phyloP scores from a whole-genome alignment of 2,888 invertebrate genomes.

The Panopea generosa region DNA sequence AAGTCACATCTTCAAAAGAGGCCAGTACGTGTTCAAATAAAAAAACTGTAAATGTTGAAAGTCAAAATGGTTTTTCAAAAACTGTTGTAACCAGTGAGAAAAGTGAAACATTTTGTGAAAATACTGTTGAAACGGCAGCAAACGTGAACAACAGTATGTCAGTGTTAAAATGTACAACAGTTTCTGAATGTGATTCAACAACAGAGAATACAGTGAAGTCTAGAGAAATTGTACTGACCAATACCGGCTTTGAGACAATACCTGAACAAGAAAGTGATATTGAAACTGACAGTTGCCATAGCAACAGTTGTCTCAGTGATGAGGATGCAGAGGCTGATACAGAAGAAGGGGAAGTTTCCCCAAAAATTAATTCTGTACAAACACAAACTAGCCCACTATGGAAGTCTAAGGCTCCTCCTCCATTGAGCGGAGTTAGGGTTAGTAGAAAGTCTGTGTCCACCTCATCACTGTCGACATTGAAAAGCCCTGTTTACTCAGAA shows the following conservation, averaged over 20 bases:
- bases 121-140: no score
- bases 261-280: constrained; percentile 53
- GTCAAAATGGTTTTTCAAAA: no score
- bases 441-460: constrained; percentile 61
- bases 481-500: constrained; percentile 85
- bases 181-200: constrained; percentile 3
- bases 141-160: no score
- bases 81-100: no score
- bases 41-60: no score
- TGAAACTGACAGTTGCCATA: constrained; percentile 40
- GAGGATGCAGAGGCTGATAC: constrained; percentile 48
- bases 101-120: no score
- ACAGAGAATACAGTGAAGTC: background rate
- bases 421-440: constrained; percentile 29
- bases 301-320: constrained; percentile 45
- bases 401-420: constrained; percentile 62
- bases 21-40: no score
- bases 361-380: constrained; percentile 47
- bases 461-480: constrained; percentile 66
- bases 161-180: no score
- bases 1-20: background rate
- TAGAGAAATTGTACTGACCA: no score
- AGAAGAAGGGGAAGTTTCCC: constrained; percentile 29
- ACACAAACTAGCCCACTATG: constrained; percentile 69
- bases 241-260: constrained; percentile 27